These are phyloP conservation scores for Cryptosula pallasiana DNA, from an alignment of 2,888 invertebrate genomes.

Conservation along the genomic window DNA sequence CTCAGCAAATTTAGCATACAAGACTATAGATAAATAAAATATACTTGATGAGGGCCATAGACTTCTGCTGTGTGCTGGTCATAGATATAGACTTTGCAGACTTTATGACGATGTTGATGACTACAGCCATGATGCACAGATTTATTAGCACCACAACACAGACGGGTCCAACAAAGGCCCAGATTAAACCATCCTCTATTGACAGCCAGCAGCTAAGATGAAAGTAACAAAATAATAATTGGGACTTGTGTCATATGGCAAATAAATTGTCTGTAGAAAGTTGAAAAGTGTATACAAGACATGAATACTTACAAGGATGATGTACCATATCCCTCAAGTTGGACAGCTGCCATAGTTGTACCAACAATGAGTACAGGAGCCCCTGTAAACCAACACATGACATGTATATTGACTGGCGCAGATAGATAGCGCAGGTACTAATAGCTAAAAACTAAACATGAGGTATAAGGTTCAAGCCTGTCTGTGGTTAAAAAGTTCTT, in stretches of 20 bases:
- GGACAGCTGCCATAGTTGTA: slow-evolving; percentile 22
- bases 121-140: slow-evolving; percentile 2
- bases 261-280: too few species aligned
- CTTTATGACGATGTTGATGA: slow-evolving; percentile 32
- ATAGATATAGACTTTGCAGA: slow-evolving; percentile 28
- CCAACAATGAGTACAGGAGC: slow-evolving; percentile 18
- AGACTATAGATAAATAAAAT: too few species aligned
- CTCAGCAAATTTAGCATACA: too few species aligned
- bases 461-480: too few species aligned
- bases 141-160: slow-evolving; percentile 11
- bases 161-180: slow-evolving; percentile 24
- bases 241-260: too few species aligned
- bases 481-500: too few species aligned
- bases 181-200: slow-evolving; percentile 15
- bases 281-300: too few species aligned
- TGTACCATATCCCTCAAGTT: slow-evolving; percentile 24
- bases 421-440: too few species aligned
- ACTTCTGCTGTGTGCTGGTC: background rate
- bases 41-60: background rate
- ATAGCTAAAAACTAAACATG: too few species aligned
- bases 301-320: slow-evolving; percentile 23
- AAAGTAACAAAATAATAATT: too few species aligned
- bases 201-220: slow-evolving; percentile 22
- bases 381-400: slow-evolving; percentile 1
- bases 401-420: too few species aligned